phyloP scores from a whole-genome alignment of 64 coral and sea anemone genomes.

The Montipora cactus region DNA sequence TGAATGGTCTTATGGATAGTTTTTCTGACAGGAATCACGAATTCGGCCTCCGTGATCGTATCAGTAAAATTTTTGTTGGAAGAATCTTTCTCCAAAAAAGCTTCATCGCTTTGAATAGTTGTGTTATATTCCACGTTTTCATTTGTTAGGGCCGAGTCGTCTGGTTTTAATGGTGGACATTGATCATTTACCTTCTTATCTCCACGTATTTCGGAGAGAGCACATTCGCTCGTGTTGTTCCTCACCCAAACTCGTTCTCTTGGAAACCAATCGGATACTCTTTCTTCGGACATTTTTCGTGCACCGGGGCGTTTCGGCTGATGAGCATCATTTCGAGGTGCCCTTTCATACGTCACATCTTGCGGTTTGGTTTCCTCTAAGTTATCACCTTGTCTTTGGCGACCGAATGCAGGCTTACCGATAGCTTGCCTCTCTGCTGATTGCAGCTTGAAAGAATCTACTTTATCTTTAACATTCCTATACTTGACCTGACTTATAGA shows the following conservation, averaged over 20 bases:
- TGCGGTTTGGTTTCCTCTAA: neutral
- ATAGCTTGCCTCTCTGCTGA: neutral
- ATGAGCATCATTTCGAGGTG: neutral
- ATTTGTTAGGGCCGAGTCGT: neutral
- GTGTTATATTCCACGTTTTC: neutral
- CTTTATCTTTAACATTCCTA: neutral
- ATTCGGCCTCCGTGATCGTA: neutral
- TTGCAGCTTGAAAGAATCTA: neutral
- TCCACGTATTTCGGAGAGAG: neutral
- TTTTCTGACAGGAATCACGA: constrained; percentile 29
- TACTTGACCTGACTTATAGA: neutral
- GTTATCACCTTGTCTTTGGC: neutral
- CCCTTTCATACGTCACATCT: neutral
- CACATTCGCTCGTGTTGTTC: neutral
- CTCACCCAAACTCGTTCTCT: neutral
- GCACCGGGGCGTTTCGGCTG: neutral
- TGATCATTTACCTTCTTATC: neutral
- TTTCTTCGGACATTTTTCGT: neutral
- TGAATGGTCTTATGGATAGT: neutral
- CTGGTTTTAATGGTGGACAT: neutral
- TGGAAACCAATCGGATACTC: neutral
- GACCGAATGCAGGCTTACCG: neutral
- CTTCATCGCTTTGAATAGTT: neutral
- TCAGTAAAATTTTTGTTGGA: neutral
- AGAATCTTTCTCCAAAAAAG: neutral